Evolutionary conservation across 1,140 invertebrate species (phyloP).

Genomic region (Drosophila lacteicornis): DNA sequence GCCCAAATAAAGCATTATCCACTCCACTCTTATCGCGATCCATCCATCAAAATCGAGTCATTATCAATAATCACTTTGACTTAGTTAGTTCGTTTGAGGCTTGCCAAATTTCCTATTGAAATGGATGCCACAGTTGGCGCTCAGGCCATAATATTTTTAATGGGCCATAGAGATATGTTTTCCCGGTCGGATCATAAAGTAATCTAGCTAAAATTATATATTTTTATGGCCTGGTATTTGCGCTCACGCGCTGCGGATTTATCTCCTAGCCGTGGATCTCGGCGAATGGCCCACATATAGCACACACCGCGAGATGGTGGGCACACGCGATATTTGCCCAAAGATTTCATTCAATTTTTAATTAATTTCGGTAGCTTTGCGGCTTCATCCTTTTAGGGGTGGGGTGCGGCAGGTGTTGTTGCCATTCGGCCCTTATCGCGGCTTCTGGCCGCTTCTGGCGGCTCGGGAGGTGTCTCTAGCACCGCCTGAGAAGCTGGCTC

Average conservation of each 20-base stretch:
- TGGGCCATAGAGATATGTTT: conserved; percentile 17
- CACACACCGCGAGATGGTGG: conserved; percentile 29
- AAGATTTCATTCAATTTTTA: conserved; percentile 66
- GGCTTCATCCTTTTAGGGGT: conserved; percentile 24
- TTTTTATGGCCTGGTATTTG: conserved; percentile 43
- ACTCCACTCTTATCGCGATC: conserved; percentile 37
- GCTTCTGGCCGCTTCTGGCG: conserved; percentile 44
- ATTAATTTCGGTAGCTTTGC: conserved; percentile 57
- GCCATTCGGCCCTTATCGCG: conserved; percentile 68
- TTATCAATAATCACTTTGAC: conserved; percentile 47
- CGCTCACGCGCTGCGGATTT: conserved; percentile 24
- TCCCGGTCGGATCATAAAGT: conserved; percentile 13
- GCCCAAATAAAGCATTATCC: conserved; percentile 23
- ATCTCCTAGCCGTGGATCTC: conserved; percentile 33
- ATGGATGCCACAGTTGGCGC: conserved; percentile 12
- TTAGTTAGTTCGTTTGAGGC: conserved; percentile 38
- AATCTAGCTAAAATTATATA: conserved; percentile 31
- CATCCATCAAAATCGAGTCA: conserved; percentile 56
- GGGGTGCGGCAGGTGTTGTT: conserved; percentile 22
- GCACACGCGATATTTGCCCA: conserved; percentile 64
- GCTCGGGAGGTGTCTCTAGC: conserved; percentile 35
- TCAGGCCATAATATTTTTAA: conserved; percentile 8
- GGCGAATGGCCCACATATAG: conserved; percentile 16
- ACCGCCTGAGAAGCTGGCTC: conserved; percentile 43
- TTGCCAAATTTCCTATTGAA: conserved; percentile 3